phyloP scores from a whole-genome alignment of 37 sponge, comb jelly and placozoan genomes.

The Chondrosia reniformis region DNA sequence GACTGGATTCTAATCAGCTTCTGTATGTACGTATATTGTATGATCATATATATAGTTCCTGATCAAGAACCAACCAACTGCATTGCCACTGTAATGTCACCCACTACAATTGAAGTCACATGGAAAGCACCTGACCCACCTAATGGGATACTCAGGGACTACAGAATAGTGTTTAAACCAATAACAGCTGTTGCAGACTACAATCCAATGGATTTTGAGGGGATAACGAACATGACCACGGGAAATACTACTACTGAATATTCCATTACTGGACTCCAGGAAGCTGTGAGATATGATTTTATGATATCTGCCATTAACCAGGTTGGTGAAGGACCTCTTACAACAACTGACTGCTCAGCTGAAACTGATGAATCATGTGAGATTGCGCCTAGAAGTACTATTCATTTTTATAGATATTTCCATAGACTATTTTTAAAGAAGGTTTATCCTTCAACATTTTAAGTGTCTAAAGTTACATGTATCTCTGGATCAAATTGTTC shows the following conservation, averaged over 20 bases:
- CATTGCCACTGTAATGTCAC: not conserved
- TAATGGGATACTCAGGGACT: conserved; percentile 24
- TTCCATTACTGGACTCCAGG: not conserved
- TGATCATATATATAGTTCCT: no score
- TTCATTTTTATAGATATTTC: no score
- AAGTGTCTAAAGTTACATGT: no score
- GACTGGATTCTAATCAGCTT: no score
- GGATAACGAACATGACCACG: not conserved
- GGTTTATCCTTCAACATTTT: no score
- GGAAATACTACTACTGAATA: not conserved
- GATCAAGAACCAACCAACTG: conserved; percentile 17
- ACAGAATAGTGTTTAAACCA: conserved; percentile 23
- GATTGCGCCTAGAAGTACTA: no score
- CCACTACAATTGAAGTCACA: conserved; percentile 8
- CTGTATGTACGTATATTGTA: no score
- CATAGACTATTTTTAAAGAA: no score
- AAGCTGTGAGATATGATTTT: conserved; percentile 18
- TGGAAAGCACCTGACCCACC: conserved; percentile 25
- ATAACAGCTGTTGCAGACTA: not conserved
- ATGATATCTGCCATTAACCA: conserved; percentile 18
- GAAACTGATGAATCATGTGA: no score
- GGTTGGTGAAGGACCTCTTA: conserved; percentile 27
- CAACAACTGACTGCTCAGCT: no score
- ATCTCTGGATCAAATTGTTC: no score
- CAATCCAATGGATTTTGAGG: not conserved